Evolutionary conservation across 2,888 invertebrate genomes (phyloP).

Genomic region (Biston betularia): DNA sequence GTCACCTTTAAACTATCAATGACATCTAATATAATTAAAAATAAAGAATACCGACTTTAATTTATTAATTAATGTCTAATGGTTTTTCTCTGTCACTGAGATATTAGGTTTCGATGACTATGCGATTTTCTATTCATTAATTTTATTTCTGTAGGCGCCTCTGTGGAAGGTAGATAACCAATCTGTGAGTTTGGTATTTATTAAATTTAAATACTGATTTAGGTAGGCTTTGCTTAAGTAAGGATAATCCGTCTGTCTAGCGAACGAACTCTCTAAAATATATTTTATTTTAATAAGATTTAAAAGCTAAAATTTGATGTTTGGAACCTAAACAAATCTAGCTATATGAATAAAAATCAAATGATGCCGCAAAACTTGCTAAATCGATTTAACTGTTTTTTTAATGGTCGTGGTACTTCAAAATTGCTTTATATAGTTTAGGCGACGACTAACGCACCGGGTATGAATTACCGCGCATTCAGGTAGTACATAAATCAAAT

Average conservation of each 20-base stretch:
- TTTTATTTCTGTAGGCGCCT: conserved; percentile 15
- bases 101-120: conserved; percentile 31
- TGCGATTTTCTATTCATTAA: conserved; percentile 33
- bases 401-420: no score
- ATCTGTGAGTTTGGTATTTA: conserved; percentile 28
- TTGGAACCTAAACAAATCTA: no score
- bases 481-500: no score
- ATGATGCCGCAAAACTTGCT: no score
- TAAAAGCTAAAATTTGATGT: no score
- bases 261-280: background rate
- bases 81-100: conserved; percentile 29
- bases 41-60: conserved; percentile 5
- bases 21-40: conserved; percentile 17
- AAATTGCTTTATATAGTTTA: no score
- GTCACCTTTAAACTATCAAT: background rate
- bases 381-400: no score
- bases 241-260: conserved; percentile 4
- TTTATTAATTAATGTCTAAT: conserved; percentile 24
- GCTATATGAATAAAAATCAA: no score
- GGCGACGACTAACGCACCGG: no score
- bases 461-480: no score
- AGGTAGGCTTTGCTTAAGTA: conserved; percentile 11
- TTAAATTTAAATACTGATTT: conserved; percentile 23
- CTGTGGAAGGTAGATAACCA: conserved; percentile 30
- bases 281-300: no score